Evolutionary conservation across 1,140 invertebrate species (phyloP).

Genomic region (Drosophila sucinea): DNA sequence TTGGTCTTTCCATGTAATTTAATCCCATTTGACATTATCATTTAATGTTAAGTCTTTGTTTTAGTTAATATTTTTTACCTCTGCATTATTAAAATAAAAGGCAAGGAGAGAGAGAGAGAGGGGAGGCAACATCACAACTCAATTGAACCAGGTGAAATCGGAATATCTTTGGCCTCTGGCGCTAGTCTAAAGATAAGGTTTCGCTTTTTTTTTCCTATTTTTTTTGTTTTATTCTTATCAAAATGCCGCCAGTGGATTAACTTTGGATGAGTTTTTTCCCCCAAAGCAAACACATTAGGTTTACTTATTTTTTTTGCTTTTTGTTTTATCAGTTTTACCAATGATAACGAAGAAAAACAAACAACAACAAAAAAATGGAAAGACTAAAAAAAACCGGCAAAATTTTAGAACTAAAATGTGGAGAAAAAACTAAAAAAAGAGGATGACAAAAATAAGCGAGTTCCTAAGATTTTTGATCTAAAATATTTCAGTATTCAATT

Average conservation of each 20-base stretch:
- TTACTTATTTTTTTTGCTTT: slow-evolving; percentile 21
- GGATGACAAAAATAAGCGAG: no score
- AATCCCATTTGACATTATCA: slow-evolving; percentile 66
- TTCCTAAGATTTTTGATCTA: no score
- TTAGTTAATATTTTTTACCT: background rate
- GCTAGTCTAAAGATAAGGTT: slow-evolving; percentile 19
- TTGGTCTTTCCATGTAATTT: background rate
- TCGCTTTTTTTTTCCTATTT: background rate
- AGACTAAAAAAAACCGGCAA: background rate
- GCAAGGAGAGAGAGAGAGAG: background rate
- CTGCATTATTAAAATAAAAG: background rate
- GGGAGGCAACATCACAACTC: background rate
- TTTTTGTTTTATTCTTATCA: slow-evolving; percentile 50
- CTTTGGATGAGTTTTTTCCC: slow-evolving; percentile 48
- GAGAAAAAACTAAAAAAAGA: background rate
- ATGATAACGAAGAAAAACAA: slow-evolving; percentile 15
- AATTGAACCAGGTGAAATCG: slow-evolving; percentile 37
- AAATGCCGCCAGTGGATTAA: slow-evolving; percentile 62
- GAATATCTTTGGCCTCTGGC: slow-evolving; percentile 20
- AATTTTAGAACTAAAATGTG: background rate
- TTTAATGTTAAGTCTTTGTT: slow-evolving; percentile 43
- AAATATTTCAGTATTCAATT: no score
- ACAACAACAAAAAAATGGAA: background rate
- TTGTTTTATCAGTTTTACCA: background rate
- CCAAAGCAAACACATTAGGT: slow-evolving; percentile 57